Evolutionary conservation across 2,797 vertebrate species (phyloP), one percentile per base, ranked within the genome.

Genomic region (Ambastaia sidthimunki): DNA sequence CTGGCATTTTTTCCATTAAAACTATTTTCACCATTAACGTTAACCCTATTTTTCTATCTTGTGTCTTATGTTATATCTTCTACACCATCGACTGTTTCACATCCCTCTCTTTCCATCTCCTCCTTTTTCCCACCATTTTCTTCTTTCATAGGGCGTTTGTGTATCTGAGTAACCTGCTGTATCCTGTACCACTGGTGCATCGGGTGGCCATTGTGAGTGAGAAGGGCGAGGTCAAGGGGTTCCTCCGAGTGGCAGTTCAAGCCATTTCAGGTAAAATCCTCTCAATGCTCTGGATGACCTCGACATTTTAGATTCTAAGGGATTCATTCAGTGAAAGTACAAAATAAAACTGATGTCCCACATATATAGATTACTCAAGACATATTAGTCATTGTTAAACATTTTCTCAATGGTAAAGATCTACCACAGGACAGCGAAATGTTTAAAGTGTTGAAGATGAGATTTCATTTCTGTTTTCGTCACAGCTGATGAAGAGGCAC

Each of bases 201-300:
- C 96, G 97, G 0, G 97, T 98, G 83, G 97, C 98, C 85, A 96
- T 99, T 0, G 97, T 99, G 89, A 98, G 96, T 0, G 97, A 99
- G 92, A 99, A 98, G 89, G 98, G 98, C 1, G 97, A 99, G 83
- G 97, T 99, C 81, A 98, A 98, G 85, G 98, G 98, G 77, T 99
- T 99, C 89, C 95, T 99, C 71, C 95, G 97, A 0, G 97, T 99
- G 86, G 98, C 98, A 0, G 97, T 99, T 21, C 98, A 99, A 90
- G 96, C 98, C 78, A 98, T 97, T 86, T 98, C 98, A 93, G 97
- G 97, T 98, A 93, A 67, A 86, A 11, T 19, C 44, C 52, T 50
- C 34, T 62, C 31, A 6, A 37, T 0, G 50, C 54, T 23, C 6
- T n/a, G 10, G 21, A 47, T 21, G n/a, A 9, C 7, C 12, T 41